These are phyloP conservation scores for Semnornis frantzii DNA, from an alignment of 2,113 vertebrate species.

Conservation along the genomic window DNA sequence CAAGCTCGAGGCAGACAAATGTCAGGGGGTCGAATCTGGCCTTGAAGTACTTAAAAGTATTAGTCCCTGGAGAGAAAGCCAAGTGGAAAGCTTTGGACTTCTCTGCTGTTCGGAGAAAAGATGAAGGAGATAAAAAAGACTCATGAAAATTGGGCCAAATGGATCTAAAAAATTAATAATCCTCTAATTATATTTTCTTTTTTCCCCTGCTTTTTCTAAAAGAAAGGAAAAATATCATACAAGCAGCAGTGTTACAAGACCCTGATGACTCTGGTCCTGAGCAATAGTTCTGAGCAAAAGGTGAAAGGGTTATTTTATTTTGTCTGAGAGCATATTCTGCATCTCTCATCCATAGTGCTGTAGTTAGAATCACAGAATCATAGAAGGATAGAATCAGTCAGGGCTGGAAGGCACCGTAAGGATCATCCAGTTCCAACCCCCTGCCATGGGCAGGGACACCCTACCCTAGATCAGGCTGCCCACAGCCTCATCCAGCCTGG, in stretches of 20 bases:
- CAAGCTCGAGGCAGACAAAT: constrained; percentile 52
- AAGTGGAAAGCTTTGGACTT: constrained; percentile 26
- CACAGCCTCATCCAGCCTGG: too few species aligned
- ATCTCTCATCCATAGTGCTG: not conserved
- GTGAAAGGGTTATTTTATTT: not conserved
- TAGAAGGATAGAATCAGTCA: too few species aligned
- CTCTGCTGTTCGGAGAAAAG: constrained; percentile 20
- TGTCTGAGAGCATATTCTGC: not conserved
- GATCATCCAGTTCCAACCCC: too few species aligned
- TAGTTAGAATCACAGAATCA: not conserved
- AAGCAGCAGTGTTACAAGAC: not conserved
- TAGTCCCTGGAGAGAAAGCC: not conserved
- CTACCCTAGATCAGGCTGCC: too few species aligned
- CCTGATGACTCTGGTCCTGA: not conserved
- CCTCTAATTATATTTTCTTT: not conserved
- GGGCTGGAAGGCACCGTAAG: too few species aligned
- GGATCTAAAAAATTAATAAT: not conserved
- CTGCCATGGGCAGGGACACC: too few species aligned
- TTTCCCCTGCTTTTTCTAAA: not conserved
- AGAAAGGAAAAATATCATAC: not conserved
- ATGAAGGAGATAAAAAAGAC: not conserved
- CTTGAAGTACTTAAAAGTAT: constrained; percentile 39
- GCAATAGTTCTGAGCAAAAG: not conserved
- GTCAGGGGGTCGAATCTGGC: constrained; percentile 10
- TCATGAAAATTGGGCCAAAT: constrained; percentile 20